phyloP scores from a whole-genome alignment of 2,113 vertebrate genomes.

The Corvus cornix region DNA sequence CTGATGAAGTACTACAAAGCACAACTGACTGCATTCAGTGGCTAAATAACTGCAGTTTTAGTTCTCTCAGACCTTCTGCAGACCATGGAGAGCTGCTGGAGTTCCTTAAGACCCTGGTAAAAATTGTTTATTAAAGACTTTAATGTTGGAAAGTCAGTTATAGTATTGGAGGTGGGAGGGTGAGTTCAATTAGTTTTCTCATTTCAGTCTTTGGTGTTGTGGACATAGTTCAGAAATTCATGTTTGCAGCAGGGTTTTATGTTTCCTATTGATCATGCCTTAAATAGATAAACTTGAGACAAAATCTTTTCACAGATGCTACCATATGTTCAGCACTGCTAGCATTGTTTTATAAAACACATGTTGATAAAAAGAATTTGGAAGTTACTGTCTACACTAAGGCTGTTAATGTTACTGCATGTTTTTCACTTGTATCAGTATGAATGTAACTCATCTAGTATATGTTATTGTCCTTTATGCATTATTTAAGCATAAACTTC shows the following conservation, averaged over 20 bases:
- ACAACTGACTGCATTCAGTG: slow-evolving; percentile 82
- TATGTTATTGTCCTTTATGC: neutral
- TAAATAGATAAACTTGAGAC: neutral
- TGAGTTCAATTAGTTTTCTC: neutral
- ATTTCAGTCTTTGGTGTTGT: neutral
- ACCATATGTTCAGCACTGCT: neutral
- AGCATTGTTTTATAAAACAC: neutral
- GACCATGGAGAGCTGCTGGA: slow-evolving; percentile 79
- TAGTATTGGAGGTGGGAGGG: rapidly evolving
- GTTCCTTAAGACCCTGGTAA: slow-evolving; percentile 92
- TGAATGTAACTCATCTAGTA: neutral
- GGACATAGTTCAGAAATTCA: neutral
- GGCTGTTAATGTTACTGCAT: neutral
- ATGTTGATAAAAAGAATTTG: neutral
- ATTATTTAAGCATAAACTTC: neutral
- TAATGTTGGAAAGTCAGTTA: neutral
- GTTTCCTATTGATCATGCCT: neutral
- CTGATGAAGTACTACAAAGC: slow-evolving; percentile 73
- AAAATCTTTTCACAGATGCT: neutral
- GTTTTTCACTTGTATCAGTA: neutral
- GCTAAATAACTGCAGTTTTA: slow-evolving; percentile 76
- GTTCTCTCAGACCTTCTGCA: slow-evolving; percentile 69
- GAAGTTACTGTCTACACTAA: neutral
- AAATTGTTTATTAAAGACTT: neutral
- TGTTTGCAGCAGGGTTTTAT: neutral